phyloP scores from a whole-genome alignment of 2,888 invertebrate genomes.

The Calephelis perditalis region DNA sequence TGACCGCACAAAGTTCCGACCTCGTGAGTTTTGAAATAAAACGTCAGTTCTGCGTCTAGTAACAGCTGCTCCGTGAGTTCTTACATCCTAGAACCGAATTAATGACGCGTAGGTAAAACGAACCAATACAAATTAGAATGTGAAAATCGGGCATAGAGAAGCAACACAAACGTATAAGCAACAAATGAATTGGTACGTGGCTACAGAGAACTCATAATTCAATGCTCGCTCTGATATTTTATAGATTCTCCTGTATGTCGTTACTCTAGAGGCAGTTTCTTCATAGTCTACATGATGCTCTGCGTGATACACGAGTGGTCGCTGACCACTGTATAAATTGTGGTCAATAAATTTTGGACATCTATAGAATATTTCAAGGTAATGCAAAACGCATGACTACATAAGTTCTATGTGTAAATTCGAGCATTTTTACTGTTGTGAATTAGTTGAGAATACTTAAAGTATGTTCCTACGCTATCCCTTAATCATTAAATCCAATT shows the following conservation, averaged over 20 bases:
- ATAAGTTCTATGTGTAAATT: constrained; percentile 8
- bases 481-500: too few relatives aligned
- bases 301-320: constrained; percentile 99
- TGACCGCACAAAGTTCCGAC: constrained; percentile 55
- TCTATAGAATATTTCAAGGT: constrained; percentile 52
- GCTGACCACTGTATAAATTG: constrained; percentile 90
- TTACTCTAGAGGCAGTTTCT: constrained; percentile 92
- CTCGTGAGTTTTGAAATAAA: constrained; percentile 24
- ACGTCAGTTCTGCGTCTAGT: too few relatives aligned
- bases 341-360: constrained; percentile 82
- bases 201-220: constrained; percentile 90
- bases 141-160: constrained; percentile 52
- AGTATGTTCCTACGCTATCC: too few relatives aligned
- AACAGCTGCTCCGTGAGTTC: too few relatives aligned
- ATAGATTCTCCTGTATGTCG: constrained; percentile 99
- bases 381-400: background rate
- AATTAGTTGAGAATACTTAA: too few relatives aligned
- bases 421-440: too few relatives aligned
- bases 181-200: constrained; percentile 58
- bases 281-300: constrained; percentile 99
- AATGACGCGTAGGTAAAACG: constrained; percentile 46
- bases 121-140: constrained; percentile 46
- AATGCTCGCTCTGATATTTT: constrained; percentile 99
- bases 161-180: constrained; percentile 74
- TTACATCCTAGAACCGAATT: constrained; percentile 63